Evolutionary conservation across 2,888 invertebrate genomes (phyloP).

Genomic region (Elegia similella): DNA sequence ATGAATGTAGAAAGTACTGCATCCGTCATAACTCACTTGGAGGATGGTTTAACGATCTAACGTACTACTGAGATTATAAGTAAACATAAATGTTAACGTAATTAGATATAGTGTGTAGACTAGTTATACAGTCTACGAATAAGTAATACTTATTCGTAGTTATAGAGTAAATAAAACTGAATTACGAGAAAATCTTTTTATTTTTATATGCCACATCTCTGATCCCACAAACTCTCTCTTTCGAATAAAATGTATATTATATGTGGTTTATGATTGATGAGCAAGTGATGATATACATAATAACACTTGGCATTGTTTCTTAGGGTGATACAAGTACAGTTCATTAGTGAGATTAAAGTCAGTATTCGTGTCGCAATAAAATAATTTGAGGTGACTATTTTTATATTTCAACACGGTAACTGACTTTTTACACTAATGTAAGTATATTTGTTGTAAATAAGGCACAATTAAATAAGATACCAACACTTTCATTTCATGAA

Average conservation of each 20-base stretch:
- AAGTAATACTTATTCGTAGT: too few relatives aligned
- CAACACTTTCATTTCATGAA: neutral
- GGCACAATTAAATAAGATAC: conserved; percentile 21
- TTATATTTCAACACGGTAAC: neutral
- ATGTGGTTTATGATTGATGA: conserved; percentile 17
- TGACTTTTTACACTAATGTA: conserved; percentile 11
- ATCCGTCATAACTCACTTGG: conserved; percentile 72
- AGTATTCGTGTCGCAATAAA: too few relatives aligned
- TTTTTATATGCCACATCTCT: conserved; percentile 31
- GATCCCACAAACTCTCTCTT: conserved; percentile 30
- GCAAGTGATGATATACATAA: conserved; percentile 15
- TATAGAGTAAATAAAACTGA: conserved; percentile 28
- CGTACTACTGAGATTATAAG: conserved; percentile 47
- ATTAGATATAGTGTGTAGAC: neutral
- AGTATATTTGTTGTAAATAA: conserved; percentile 23
- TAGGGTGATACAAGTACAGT: neutral
- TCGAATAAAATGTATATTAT: conserved; percentile 8
- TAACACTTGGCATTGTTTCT: neutral
- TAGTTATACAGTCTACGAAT: neutral
- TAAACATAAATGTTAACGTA: neutral
- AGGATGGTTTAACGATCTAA: conserved; percentile 66
- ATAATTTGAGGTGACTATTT: neutral
- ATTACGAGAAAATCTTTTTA: conserved; percentile 26
- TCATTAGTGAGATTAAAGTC: too few relatives aligned
- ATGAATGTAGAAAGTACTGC: conserved; percentile 86